Evolutionary conservation across 2,113 vertebrate genomes (phyloP), one percentile per base, ranked within the genome.

Genomic region (Otolemur garnettii): DNA sequence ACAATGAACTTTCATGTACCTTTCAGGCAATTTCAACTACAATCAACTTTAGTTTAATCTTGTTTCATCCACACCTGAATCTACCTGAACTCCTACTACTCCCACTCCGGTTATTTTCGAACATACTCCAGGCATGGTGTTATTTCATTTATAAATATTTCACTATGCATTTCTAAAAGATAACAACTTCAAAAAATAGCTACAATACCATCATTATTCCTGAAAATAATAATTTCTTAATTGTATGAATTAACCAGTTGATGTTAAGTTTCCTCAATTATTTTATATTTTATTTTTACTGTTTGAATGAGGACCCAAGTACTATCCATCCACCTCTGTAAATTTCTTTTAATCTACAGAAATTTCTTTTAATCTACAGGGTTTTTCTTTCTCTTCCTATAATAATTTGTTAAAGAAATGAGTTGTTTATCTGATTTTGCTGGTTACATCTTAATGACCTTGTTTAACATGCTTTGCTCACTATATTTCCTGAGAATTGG

Each of bases 211-310:
- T 59, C 69, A 30, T 72, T 4, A 19, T 4, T 42, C 60, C 53
- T 72, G 3, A 90, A 96, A 90, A 74, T 59, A 83, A 38, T 2
- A 80, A 45, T 68, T 21, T n/a, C 64, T 57, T 72, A 38, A 86
- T 87, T 87, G 86, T 98, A 99, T 99, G 98, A 98, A 99, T 98
- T 99, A 99, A 98, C 98, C 98, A 98, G 98, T 98, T 98, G 99
- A 99, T 99, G 98, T 99, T 98, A 99, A 90, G 97, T 98, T 98
- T 98, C 98, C 98, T 72, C 24, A 71, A 4, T 26, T 80, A 14
- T 79, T 6, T 81, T 69, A 10, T 60, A 33, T 94, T 96, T 88
- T 93, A 91, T 71, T 79, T 86, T 68, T 38, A 57, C 5, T 62
- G 42, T 60, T 92, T 77, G 53, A 95, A 42, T 81, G 7, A 95